Evolutionary conservation across 2,888 invertebrate species (phyloP).

Genomic region (Hydropsyche betteni): DNA sequence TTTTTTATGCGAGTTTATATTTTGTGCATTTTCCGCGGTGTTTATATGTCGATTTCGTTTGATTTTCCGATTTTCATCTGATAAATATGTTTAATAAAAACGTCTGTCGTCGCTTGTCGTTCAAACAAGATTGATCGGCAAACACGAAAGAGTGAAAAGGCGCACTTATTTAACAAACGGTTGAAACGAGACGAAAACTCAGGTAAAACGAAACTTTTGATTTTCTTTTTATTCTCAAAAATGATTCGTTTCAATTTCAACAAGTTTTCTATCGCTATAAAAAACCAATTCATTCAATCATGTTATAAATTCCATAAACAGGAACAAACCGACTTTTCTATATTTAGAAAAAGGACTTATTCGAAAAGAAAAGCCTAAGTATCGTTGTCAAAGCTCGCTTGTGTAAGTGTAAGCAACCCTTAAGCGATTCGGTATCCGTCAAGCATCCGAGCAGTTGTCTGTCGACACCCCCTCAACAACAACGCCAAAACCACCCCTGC

Average conservation of each 20-base stretch:
- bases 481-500: conserved; percentile 26
- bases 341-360: neutral
- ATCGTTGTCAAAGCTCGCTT: conserved; percentile 3
- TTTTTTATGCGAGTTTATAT: neutral
- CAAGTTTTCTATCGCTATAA: too few relatives aligned
- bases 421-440: conserved; percentile 39
- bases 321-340: neutral
- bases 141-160: neutral
- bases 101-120: conserved; percentile 1
- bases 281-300: too few relatives aligned
- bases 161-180: neutral
- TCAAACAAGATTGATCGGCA: conserved; percentile 11
- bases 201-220: neutral
- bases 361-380: neutral
- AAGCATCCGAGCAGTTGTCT: conserved; percentile 40
- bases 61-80: conserved; percentile 16
- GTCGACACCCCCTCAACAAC: conserved; percentile 31
- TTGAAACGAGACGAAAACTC: neutral
- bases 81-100: conserved; percentile 20
- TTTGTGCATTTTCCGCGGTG: too few relatives aligned
- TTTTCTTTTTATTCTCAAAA: neutral
- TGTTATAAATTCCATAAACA: neutral
- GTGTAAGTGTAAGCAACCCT: conserved; percentile 35
- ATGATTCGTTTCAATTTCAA: too few relatives aligned
- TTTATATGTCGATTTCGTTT: neutral